Percentiles rank a stretch among this genome's conserved stretches.
Evolutionary conservation across 1,140 invertebrate genomes (phyloP).

Genomic region (Galendromus occidentalis): DNA sequence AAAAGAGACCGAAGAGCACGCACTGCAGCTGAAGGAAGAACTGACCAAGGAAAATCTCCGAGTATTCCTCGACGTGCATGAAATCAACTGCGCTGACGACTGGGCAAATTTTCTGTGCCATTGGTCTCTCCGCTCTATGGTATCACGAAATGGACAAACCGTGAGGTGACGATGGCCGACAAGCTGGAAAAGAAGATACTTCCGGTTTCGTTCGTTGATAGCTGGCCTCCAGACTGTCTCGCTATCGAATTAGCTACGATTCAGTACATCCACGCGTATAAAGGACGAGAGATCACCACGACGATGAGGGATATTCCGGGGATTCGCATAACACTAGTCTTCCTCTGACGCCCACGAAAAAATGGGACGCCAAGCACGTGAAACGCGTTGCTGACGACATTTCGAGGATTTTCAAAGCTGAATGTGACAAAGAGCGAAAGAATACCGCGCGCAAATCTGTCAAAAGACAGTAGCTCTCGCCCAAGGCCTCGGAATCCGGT

Average conservation of each 20-base stretch:
- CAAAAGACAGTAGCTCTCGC: background rate
- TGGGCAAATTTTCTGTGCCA: slow-evolving; percentile 33
- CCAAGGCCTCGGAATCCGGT: background rate
- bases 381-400: slow-evolving; percentile 11
- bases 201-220: slow-evolving; percentile 29
- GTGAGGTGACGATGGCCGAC: slow-evolving; percentile 33
- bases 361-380: slow-evolving; percentile 10
- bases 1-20: slow-evolving; percentile 29
- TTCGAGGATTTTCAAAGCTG: background rate
- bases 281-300: background rate
- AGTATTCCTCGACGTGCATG: slow-evolving; percentile 32
- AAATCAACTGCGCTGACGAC: slow-evolving; percentile 30
- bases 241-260: slow-evolving; percentile 34
- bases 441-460: background rate
- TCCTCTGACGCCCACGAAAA: background rate
- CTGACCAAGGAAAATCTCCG: slow-evolving; percentile 25
- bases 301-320: slow-evolving; percentile 1
- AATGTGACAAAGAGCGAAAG: background rate
- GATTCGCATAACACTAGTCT: background rate
- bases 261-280: slow-evolving; percentile 20
- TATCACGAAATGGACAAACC: slow-evolving; percentile 32
- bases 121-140: slow-evolving; percentile 31
- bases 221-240: slow-evolving; percentile 31
- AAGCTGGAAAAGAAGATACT: slow-evolving; percentile 30
- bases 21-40: slow-evolving; percentile 28